phyloP scores from a whole-genome alignment of 2,888 invertebrate species.

The Tinea pellionella region DNA sequence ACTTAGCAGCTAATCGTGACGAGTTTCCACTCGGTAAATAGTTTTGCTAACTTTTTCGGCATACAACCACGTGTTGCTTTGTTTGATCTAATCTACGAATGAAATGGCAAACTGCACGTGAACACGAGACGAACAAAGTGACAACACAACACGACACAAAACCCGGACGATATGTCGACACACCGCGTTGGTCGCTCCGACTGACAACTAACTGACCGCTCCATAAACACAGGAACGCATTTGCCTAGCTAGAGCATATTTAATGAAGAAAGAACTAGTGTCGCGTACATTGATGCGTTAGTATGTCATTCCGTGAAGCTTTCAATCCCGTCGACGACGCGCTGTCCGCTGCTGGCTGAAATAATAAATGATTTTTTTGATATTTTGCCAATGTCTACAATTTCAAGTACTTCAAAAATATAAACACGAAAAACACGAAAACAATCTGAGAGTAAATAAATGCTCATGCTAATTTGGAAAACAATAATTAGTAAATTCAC shows the following conservation, averaged over 20 bases:
- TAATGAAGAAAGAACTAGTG: slow-evolving; percentile 11
- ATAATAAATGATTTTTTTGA: background rate
- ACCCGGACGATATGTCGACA: background rate
- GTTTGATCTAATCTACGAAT: slow-evolving; percentile 6
- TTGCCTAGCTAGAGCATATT: slow-evolving; percentile 13
- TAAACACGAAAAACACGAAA: no score
- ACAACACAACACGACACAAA: background rate
- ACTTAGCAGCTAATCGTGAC: background rate
- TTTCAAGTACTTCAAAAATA: no score
- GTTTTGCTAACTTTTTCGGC: slow-evolving; percentile 33
- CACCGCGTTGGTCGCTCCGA: background rate
- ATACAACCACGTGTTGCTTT: slow-evolving; percentile 45
- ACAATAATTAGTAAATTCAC: no score
- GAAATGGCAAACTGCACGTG: background rate
- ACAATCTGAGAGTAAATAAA: no score
- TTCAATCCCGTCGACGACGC: background rate
- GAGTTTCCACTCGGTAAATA: slow-evolving; percentile 19
- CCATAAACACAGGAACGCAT: slow-evolving; percentile 8
- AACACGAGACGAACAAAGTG: background rate
- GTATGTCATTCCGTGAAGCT: background rate
- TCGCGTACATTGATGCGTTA: background rate
- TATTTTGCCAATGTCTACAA: background rate
- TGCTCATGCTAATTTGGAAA: no score
- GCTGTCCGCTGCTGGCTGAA: background rate
- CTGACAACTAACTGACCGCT: slow-evolving; percentile 13